These are phyloP conservation scores for Stigmatopora nigra DNA, from an alignment of 2,113 vertebrate species.

Conservation along the genomic window DNA sequence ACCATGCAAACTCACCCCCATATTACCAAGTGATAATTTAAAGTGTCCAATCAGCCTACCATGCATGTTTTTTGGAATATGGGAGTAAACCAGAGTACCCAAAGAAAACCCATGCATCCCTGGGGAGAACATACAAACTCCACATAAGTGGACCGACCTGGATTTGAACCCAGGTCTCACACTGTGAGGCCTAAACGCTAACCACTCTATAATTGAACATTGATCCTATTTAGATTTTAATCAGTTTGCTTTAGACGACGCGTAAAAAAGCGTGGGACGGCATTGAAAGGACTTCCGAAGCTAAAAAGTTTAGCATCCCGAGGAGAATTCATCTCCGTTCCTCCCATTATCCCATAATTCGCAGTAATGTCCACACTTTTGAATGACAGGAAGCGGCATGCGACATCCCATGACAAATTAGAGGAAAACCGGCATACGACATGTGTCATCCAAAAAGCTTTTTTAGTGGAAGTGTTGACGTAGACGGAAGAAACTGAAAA, in stretches of 20 bases:
- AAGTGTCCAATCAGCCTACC: too few species aligned
- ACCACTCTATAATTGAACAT: too few species aligned
- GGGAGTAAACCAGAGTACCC: too few species aligned
- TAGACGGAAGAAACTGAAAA: conserved; percentile 29
- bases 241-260: not conserved
- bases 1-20: too few species aligned
- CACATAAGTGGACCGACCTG: too few species aligned
- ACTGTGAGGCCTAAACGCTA: too few species aligned
- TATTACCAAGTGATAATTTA: too few species aligned
- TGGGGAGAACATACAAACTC: too few species aligned
- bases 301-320: conserved; percentile 33
- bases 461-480: conserved; percentile 24
- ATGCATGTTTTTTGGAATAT: too few species aligned
- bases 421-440: conserved; percentile 43
- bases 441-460: conserved; percentile 22
- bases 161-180: too few species aligned
- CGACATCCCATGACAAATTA: conserved; percentile 44
- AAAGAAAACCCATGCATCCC: too few species aligned
- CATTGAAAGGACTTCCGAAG: conserved; percentile 18
- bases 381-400: conserved; percentile 67
- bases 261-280: conserved; percentile 20
- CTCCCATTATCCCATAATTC: conserved; percentile 47
- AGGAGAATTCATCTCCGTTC: conserved; percentile 44
- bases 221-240: too few species aligned
- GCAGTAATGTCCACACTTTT: conserved; percentile 44